A percentile compares a stretch with the other conserved stretches of the same genome.
Evolutionary conservation across 2,113 vertebrate genomes (phyloP).

Genomic region (Pteronura brasiliensis): DNA sequence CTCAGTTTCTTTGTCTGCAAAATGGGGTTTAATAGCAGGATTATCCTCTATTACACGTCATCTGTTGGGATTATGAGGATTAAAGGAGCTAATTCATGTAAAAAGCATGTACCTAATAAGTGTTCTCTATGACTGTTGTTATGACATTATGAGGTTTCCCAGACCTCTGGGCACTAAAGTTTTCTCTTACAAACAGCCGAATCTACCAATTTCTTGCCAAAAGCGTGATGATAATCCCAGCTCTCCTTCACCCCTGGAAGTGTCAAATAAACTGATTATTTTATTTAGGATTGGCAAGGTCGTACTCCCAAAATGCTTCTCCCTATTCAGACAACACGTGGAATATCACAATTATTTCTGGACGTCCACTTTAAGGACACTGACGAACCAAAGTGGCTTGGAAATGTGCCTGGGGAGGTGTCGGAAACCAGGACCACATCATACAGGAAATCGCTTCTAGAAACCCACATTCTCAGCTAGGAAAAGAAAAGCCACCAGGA

Average conservation of each 20-base stretch:
- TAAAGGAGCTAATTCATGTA: background rate
- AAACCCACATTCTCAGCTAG: background rate
- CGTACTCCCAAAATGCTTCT: background rate
- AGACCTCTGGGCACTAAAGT: background rate
- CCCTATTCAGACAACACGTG: background rate
- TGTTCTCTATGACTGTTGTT: background rate
- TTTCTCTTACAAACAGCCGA: background rate
- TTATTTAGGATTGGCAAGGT: background rate
- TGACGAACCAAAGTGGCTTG: background rate
- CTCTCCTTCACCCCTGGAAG: background rate
- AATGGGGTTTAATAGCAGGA: background rate
- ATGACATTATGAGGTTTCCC: background rate
- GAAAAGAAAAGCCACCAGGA: background rate
- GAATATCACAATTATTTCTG: background rate
- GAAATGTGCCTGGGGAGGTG: background rate
- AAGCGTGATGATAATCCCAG: background rate
- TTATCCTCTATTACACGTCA: too few species aligned
- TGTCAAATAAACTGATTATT: background rate
- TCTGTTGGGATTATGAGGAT: background rate
- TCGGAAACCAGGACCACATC: background rate
- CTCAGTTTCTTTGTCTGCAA: background rate
- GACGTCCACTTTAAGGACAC: background rate
- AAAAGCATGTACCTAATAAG: background rate
- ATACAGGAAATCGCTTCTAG: background rate
- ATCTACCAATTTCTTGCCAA: background rate